These are phyloP conservation scores for Pseudoips prasinana DNA, from an alignment of 2,888 invertebrate genomes.

Conservation along the genomic window DNA sequence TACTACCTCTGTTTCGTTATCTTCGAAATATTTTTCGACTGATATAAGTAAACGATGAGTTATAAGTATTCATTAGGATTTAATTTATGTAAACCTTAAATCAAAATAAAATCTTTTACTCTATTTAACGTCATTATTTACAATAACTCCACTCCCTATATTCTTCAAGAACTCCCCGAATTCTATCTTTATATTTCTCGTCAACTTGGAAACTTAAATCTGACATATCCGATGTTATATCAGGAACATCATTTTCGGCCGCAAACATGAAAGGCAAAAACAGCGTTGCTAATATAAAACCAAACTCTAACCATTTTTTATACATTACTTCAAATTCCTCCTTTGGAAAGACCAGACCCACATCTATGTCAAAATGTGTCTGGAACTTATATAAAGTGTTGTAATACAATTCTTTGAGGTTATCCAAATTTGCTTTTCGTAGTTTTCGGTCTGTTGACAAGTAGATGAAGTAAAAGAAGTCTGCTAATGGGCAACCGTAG, in stretches of 20 bases:
- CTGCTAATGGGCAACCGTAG: slow-evolving; percentile 45
- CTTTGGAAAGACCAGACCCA: slow-evolving; percentile 37
- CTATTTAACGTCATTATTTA: no score
- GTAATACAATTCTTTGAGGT: slow-evolving; percentile 46
- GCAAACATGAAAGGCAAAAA: slow-evolving; percentile 40
- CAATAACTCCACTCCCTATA: slow-evolving; percentile 17
- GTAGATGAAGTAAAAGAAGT: slow-evolving; percentile 51
- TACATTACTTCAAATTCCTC: slow-evolving; percentile 42
- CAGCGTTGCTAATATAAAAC: slow-evolving; percentile 34
- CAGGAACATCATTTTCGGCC: slow-evolving; percentile 36
- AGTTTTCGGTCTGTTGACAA: slow-evolving; percentile 47
- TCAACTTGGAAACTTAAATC: neutral
- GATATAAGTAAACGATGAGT: no score
- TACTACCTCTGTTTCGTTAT: no score
- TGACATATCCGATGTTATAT: slow-evolving; percentile 21
- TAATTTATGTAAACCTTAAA: no score
- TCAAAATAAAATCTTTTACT: no score
- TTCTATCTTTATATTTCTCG: slow-evolving; percentile 14
- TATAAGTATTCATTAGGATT: no score
- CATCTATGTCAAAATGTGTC: slow-evolving; percentile 41
- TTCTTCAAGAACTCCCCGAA: slow-evolving; percentile 40
- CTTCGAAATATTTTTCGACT: no score
- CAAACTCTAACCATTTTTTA: slow-evolving; percentile 38
- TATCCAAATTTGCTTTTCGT: slow-evolving; percentile 36
- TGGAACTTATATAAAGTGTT: slow-evolving; percentile 38